phyloP scores from a whole-genome alignment of 2,888 invertebrate genomes.

The Schrankia costaestrigalis region DNA sequence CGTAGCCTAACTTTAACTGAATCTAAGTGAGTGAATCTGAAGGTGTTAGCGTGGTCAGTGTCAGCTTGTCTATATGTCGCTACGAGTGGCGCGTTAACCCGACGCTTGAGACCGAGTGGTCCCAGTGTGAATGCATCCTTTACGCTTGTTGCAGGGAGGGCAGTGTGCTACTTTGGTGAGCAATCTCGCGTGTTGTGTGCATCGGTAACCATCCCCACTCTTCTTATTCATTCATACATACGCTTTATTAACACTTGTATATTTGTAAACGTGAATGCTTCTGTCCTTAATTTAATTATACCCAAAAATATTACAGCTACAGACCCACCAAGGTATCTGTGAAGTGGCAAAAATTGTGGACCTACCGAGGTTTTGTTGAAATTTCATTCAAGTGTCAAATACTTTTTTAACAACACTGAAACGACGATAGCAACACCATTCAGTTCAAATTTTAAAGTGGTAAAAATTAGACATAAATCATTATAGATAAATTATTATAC shows the following conservation, averaged over 20 bases:
- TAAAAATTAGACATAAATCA: no score
- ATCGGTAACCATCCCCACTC: conserved; percentile 94
- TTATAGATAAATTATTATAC: no score
- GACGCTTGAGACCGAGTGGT: conserved; percentile 23
- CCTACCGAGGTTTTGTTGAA: no score
- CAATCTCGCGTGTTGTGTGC: conserved; percentile 97
- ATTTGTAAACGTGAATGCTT: conserved; percentile 60
- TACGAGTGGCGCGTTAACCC: conserved; percentile 16
- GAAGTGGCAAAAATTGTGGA: no score
- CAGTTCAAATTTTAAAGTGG: no score
- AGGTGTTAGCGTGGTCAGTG: background rate
- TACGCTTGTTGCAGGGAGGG: conserved; percentile 89
- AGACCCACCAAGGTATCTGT: no score
- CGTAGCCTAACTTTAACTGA: no score
- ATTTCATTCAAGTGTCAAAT: no score
- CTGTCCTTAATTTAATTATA: conserved; percentile 50
- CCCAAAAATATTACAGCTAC: no score
- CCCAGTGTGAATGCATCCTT: conserved; percentile 68
- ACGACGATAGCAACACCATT: no score
- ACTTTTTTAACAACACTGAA: no score
- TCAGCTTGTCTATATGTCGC: conserved; percentile 18
- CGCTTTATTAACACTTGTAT: conserved; percentile 71
- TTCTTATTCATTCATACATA: conserved; percentile 80
- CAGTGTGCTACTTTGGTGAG: conserved; percentile 96
- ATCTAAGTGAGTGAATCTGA: no score